Conservation (phyloP, 92 coral and sea anemone genomes). For the Epizoanthus rinbou region DNA sequence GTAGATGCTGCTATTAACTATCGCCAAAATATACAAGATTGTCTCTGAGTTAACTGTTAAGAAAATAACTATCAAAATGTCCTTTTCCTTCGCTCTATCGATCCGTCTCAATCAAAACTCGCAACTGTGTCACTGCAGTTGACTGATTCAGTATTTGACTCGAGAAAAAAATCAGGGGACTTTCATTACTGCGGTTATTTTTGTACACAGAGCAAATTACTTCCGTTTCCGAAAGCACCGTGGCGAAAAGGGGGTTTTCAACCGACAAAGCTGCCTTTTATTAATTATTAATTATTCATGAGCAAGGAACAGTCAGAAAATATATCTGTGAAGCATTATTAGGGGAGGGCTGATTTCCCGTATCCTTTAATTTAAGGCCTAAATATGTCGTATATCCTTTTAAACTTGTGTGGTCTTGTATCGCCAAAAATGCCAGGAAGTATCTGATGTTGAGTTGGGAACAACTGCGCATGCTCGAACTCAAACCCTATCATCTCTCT, state of each 20-base stretch:
- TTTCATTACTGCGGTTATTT: neutral
- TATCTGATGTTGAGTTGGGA: no score
- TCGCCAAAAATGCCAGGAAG: no score
- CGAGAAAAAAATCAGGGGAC: neutral
- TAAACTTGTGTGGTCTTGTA: no score
- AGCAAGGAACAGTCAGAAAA: no score
- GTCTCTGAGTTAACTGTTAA: neutral
- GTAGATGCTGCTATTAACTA: neutral
- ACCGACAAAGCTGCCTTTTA: neutral
- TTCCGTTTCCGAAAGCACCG: slow-evolving; percentile 5
- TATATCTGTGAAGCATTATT: no score
- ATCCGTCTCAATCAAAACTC: neutral
- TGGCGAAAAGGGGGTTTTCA: slow-evolving; percentile 1
- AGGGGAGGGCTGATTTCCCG: no score
- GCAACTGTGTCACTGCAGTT: neutral
- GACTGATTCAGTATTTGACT: neutral
- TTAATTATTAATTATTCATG: slow-evolving; percentile 12
- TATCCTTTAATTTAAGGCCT: no score
- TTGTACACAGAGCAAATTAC: neutral
- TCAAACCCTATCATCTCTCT: no score
- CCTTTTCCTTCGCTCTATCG: neutral
- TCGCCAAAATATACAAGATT: neutral
- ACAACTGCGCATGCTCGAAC: no score
- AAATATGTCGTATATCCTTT: no score
- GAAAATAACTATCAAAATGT: neutral